Percentiles rank a stretch among this genome's conserved stretches.
Conservation (phyloP, 1,140 invertebrate genomes). For the Bombus soroeensis region DNA sequence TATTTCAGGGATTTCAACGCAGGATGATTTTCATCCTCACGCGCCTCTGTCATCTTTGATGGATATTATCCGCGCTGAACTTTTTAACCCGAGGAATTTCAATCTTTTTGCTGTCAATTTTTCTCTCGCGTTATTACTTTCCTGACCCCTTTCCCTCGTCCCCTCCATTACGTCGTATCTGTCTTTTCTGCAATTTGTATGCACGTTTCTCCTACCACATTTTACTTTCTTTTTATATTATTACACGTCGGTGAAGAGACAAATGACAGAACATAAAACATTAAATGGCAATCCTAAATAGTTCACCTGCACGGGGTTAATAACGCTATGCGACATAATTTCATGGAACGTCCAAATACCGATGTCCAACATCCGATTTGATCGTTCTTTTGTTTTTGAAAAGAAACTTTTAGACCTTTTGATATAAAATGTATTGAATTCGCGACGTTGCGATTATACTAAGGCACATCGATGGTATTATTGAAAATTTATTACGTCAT, state of each 20-base stretch:
- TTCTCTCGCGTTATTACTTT: conserved; percentile 21
- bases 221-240: too few species aligned
- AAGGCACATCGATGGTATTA: background rate
- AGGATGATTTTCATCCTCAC: background rate
- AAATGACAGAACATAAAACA: too few species aligned
- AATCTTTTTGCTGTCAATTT: conserved; percentile 55
- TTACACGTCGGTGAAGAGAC: too few species aligned
- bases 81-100: conserved; percentile 50
- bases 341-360: background rate
- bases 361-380: background rate
- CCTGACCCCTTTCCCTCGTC: background rate
- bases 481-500: background rate
- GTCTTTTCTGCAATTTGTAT: background rate
- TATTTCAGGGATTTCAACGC: background rate
- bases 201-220: too few species aligned
- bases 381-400: background rate
- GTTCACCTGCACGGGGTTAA: too few species aligned
- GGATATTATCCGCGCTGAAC: conserved; percentile 26
- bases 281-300: too few species aligned
- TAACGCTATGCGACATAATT: background rate
- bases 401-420: too few species aligned
- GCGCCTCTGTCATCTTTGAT: conserved; percentile 26
- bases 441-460: too few species aligned
- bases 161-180: background rate
- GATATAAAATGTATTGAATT: background rate